Base-by-base conservation (phyloP, 2,888 invertebrate genomes). In the Ophraella communa region DNA sequence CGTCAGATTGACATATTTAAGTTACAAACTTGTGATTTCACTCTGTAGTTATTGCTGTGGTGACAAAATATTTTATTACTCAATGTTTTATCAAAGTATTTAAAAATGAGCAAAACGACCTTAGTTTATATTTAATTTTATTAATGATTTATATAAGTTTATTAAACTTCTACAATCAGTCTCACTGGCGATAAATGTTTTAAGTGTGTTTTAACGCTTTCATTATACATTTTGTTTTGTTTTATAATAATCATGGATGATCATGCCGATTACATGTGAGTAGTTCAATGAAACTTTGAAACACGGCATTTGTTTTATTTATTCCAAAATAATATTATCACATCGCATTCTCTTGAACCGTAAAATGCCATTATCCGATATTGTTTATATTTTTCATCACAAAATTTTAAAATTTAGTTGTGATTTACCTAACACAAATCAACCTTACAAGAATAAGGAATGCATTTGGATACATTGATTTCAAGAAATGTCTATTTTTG, bases 261-360 rank as follows among this genome's bases (percentile, higher is more conserved):
- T 60, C 52, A 60, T 60, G 52, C 44, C 52, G 52, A 60, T 60
- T 44, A 52, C 60, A 51, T 51, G 58, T 60, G 52, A 60, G 52
- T 60, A 39, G 52, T 60, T 60, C 52, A 60, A 52, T 52, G 52
- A 44, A 60, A 42, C 59, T 42, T 60, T 11, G 20, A 20, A 59
- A 60, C 39, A 23, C 44, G 52, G 39, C 52, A 52, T 52, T 49
- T 33, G 39, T 51, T 60, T 47, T 47, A 17, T 8, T 17, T 51
- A 51, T 27, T 51, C 27, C 49, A 27, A 51, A 51, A 18, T 10
- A 1, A 20, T 27, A 49, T 49, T 49, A 49, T 23, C 49, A 49
- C 11, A 49, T 23, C 49, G 24, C 11, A 49, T 49, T 21, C 24
- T 8, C 24, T 21, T 49, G 49, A 49, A 49, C 49, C 24, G 7